Evolutionary conservation across 2,797 vertebrate species (phyloP).

Genomic region (Zalophus californianus): DNA sequence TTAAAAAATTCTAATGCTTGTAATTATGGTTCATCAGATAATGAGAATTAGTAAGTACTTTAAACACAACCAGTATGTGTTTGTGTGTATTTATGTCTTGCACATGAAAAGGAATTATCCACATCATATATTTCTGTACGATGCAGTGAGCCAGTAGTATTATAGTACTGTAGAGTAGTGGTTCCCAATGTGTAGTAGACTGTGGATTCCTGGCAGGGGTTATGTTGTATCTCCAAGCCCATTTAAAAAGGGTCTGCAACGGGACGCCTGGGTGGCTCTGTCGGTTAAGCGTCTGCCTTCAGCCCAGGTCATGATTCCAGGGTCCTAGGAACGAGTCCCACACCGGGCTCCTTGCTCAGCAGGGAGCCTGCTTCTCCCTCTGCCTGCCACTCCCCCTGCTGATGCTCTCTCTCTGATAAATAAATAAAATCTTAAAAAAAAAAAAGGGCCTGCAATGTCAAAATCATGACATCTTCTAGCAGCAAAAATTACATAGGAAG

Average conservation of each 20-base stretch:
- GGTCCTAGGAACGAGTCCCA: not conserved
- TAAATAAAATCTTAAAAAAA: no score
- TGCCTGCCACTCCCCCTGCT: no score
- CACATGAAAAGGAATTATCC: not conserved
- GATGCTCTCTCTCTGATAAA: no score
- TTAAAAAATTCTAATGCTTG: constrained; percentile 30
- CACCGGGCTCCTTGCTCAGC: not conserved
- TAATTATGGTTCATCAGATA: not conserved
- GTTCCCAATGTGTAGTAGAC: not conserved
- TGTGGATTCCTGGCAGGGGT: no score
- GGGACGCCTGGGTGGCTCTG: not conserved
- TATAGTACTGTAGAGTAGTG: not conserved
- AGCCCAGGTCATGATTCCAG: not conserved
- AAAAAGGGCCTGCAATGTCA: not conserved
- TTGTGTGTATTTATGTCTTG: not conserved
- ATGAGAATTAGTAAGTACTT: not conserved
- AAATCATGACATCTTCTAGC: not conserved
- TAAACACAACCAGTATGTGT: not conserved
- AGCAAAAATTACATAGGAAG: not conserved
- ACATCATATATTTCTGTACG: not conserved
- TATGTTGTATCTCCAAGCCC: not conserved
- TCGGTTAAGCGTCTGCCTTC: not conserved
- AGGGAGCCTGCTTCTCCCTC: not conserved
- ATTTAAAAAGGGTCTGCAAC: not conserved
- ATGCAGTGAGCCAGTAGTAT: not conserved